Evolutionary conservation across 1,140 invertebrate species (phyloP).

Genomic region (Drosophila dunni): DNA sequence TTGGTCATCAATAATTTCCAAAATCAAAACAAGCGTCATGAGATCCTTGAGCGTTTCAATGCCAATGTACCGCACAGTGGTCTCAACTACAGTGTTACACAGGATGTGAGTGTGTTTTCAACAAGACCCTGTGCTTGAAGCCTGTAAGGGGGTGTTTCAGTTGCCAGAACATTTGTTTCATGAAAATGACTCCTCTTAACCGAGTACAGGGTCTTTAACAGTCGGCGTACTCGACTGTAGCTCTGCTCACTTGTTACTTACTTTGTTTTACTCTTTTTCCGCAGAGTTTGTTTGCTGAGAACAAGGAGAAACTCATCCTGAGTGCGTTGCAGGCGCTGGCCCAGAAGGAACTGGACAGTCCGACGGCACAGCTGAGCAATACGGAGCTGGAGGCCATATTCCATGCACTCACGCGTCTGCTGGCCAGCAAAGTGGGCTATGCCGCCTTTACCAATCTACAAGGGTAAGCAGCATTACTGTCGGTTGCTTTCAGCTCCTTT

Average conservation of each 20-base stretch:
- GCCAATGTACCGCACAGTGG: constrained; percentile 99
- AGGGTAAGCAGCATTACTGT: constrained; percentile 86
- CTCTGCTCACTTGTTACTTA: not conserved
- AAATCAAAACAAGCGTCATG: constrained; percentile 85
- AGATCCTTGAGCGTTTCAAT: constrained; percentile 97
- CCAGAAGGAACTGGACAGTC: constrained; percentile 88
- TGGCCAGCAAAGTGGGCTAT: constrained; percentile 99
- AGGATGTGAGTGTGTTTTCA: constrained; percentile 90
- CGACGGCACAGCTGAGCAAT: constrained; percentile 85
- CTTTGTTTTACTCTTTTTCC: constrained; percentile 64
- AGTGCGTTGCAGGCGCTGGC: constrained; percentile 91
- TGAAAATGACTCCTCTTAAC: too few relatives aligned
- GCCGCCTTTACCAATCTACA: constrained; percentile 96
- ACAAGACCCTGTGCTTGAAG: too few relatives aligned
- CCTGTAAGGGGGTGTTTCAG: too few relatives aligned
- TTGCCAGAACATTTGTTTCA: too few relatives aligned
- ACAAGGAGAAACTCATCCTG: constrained; percentile 98
- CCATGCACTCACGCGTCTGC: constrained; percentile 95
- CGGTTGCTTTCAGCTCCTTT: not conserved
- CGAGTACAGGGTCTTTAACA: too few relatives aligned
- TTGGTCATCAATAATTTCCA: constrained; percentile 84
- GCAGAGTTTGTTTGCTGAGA: constrained; percentile 97
- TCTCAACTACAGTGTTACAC: constrained; percentile 96
- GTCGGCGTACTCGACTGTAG: too few relatives aligned
- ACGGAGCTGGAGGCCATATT: constrained; percentile 96